Base-by-base conservation (phyloP, 2,113 vertebrate species). In the Neoarius graeffei region DNA sequence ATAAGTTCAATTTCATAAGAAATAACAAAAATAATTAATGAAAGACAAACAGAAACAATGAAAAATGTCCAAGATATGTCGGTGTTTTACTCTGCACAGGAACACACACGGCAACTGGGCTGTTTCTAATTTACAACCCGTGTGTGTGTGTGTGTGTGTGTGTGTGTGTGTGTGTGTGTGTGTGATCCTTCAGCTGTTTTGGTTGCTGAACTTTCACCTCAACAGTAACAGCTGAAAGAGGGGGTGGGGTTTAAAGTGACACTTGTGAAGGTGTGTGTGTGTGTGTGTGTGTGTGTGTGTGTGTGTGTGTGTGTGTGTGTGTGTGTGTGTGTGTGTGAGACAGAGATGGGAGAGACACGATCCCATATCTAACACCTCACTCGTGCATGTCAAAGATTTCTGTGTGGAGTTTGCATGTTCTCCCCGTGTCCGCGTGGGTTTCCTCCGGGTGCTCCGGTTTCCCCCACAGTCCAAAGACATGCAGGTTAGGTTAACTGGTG, bases 211-310 rank as follows among this genome's bases (percentile, higher is more conserved):
- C 93, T 93, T 84, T 92, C 93, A 93, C 93, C 91, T 30, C 69
- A 9, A 84, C 85, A 73, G 59, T 88, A 94, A 95, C 95, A 96
- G 94, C 95, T 95, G 95, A 92, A 69, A 81, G 89, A 83, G 83
- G 92, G 52, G 73, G 76, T 86, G 56, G 66, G 64, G n/a, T 57
- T 86, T 85, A 77, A 81, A 54, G 25, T 79, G 76, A 35, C 62
- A 82, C 25, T 27, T 11, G 57, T 56, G 48, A 42, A 17, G 10
- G 69, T 56, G 27, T 71, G 74, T 35, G 35, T 86, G 62, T 83
- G 73, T 80, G 77, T 35, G 27, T 76, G 76, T 80, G 76, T 80
- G 50, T 80, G 76, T 56, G 25, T 59, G 56, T n/a, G n/a, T n/a
- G n/a, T n/a, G n/a, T n/a, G n/a, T n/a, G n/a, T n/a, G n/a, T n/a